Evolutionary conservation across 2,113 vertebrate genomes (phyloP), one percentile per base, ranked within the genome.

Genomic region (Cinclus mexicanus): DNA sequence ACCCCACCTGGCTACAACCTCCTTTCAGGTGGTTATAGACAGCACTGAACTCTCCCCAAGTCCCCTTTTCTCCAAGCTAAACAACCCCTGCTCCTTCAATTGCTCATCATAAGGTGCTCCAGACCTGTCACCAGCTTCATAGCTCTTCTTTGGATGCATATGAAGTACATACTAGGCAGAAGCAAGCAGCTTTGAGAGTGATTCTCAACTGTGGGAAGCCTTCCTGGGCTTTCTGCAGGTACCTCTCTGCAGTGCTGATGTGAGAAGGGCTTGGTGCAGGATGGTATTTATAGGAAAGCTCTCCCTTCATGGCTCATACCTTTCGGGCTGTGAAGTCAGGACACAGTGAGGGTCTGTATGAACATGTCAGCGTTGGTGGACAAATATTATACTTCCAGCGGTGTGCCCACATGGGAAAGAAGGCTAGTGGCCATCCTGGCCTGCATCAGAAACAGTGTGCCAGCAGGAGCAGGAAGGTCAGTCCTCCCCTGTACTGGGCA

Each of bases 281-380:
- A 35, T 0, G 41, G 15, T 1, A 3, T 17, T 69, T 24, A 31
- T 52, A 16, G 37, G 33, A 35, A 55, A 80, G 19, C 37, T 19
- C 39, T 64, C 53, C 41, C 31, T 65, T 65, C 1, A 3, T 4
- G 76, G 21, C 29, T 60, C 0, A 0, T 42, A 12, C 7, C 6
- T 11, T 60, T 26, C 53, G 49, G 55, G 23, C 25, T 6, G 6
- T 2, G 23, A 18, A 61, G 37, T 52, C 25, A 52, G 15, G 9
- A 28, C 25, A 52, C 31, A 47, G 23, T 7, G 18, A 18, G 21
- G 13, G 22, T 29, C 80, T 35, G 33, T 20, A 20, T 0, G 0
- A 44, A 26, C 35, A 41, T 3, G 1, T 7, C 11, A 12, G 46
- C 0, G 0, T 5, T 49, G 47, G 7, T 10, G n/a, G n/a, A 39